Base-by-base conservation (phyloP, 2,113 vertebrate genomes). In the Tragelaphus scriptus region DNA sequence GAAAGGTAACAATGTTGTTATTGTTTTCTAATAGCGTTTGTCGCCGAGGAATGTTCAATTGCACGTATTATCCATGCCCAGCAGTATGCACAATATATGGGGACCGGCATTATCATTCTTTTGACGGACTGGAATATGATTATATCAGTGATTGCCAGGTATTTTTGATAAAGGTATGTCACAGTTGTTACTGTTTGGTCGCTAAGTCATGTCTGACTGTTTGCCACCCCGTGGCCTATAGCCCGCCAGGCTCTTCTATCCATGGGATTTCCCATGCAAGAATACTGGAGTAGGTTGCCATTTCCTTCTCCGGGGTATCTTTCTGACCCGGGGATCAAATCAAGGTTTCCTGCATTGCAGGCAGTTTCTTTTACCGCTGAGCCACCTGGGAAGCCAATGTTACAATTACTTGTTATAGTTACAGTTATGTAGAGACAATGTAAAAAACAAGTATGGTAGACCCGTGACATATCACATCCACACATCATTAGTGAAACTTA, bases 111-210 rank as follows among this genome's bases (percentile, higher is more conserved):
- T 99, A 99, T 97, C 99, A 99, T 94, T 99, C 99, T 63, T 99
- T 99, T 94, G 99, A 99, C 14, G 99, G 99, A 13, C 90, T 99
- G 61, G 99, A 99, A 95, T 99, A 99, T 94, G 99, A 99, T 97
- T 99, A 99, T 96, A 98, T 99, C 98, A 99, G 99, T 91, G 99
- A 99, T 98, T 99, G 99, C 97, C 99, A 99, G 97, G 99, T 99
- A 89, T 99, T 99, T 96, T 98, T 99, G 96, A 98, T 99, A 85
- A 99, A 99, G 99, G 99, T 99, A 99, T 93, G 98, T 94, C 53
- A 95, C 6, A 44, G 13, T 26, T 77, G 71, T 77, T 44, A 44
- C 1, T 6, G 68, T 40, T 75, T 40, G 12, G 3, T 77, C 0
- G 6, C 71, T 44, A 26, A 77, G 6, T 77, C 71, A 44, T 77